Evolutionary conservation across 1,140 invertebrate genomes (phyloP), one percentile per base, ranked within the genome.

Genomic region (Microplitis demolitor): DNA sequence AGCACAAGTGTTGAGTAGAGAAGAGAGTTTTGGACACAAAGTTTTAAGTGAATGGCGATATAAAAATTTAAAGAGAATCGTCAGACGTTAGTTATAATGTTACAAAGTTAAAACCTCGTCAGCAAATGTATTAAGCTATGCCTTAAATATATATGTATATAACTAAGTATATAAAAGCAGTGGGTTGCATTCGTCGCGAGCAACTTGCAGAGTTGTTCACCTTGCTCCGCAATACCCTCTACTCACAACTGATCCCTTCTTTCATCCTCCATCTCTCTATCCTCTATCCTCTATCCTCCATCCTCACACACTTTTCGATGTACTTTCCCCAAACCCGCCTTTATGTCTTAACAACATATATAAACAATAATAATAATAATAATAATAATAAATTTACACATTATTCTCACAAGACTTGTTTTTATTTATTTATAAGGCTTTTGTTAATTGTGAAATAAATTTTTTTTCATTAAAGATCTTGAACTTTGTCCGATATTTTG

Each of bases 181-280:
- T 71, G 37, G 37, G 64, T 5, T 66, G 39, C 16, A 37, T 64
- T 31, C 51, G 14, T 66, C 68, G 61, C 14, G 13, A 39, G 14
- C 58, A 60, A 61, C 34, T 54, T 37, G 8, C n/a, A 45, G 50
- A 85, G 80, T 76, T 70, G 84, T 81, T 84, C 82, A 83, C 84
- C 82, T 85, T 85, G 82, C 78, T 78, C 75, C 74, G 70, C 76
- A 75, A 72, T 39, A 73, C 80, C 79, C 64, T 67, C 45, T 8
- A 24, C 39, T 39, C 16, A 50, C 62, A 24, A 16, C 37, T 54
- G 50, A 67, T 67, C 64, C 64, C 45, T 67, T 67, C 53, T 54
- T 58, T 76, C 76, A 63, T 75, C 76, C 71, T 74, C 60, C 76
- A 74, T 77, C 79, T n/a, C 77, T 61, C 69, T 60, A 45, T 45